Base-by-base conservation (phyloP, 1,140 invertebrate genomes). In the Trichonephila clavipes region DNA sequence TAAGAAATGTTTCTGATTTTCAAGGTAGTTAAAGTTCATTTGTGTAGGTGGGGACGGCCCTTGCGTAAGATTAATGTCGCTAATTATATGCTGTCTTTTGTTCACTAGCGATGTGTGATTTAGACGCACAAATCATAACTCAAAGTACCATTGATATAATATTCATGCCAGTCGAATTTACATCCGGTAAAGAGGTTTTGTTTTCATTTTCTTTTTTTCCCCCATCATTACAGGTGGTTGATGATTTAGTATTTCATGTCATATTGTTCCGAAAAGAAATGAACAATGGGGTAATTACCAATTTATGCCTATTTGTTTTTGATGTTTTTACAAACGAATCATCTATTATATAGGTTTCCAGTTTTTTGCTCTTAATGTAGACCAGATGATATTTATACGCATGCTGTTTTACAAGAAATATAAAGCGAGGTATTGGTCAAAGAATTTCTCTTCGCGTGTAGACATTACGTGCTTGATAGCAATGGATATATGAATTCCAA, bases 11-110 rank as follows among this genome's bases (percentile, higher is more conserved):
- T 88, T 88, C 21, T 64, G 62, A 61, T 34, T 88, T 64, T 62
- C 86, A 34, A 58, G 83, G 86, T 88, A 88, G 59, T 87, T 87
- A 87, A 51, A 87, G 85, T 51, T 59, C 85, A 88, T 88, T 16
- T 88, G 61, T 21, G 86, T 21, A 88, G 59, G 86, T 58, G 86
- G 62, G 18, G 58, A 85, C 28, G 72, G 66, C 28, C 34, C 28
- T 77, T 77, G 72, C 5, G 28, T 40, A 77, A 40, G 72, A 77
- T 77, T 24, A 16, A 77, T 77, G 72, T 40, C 28, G 28, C 28
- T 34, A 77, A 77, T 77, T 77, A 77, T 28, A 77, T 77, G 72
- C 72, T 77, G 28, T 34, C 72, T 40, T 7, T 77, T 77, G 34
- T 77, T 77, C 34, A 24, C 21, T 34, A 14, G 14, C 3, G 34